phyloP scores from a whole-genome alignment of 2,888 invertebrate species.

The Hypomecis atomaria region DNA sequence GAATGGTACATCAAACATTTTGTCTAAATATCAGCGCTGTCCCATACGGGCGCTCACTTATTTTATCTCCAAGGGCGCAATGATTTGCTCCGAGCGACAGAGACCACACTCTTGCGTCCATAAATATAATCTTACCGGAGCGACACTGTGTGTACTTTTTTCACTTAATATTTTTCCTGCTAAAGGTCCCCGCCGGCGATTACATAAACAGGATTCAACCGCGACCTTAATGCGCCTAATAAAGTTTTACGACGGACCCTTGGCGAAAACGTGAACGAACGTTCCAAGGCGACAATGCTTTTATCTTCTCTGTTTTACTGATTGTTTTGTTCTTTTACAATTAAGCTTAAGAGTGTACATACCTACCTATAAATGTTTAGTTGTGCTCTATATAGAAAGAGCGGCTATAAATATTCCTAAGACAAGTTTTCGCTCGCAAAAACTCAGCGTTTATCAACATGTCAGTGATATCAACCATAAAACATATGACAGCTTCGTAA shows the following conservation, averaged over 20 bases:
- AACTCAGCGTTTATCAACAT: slow-evolving; percentile 14
- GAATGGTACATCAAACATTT: slow-evolving; percentile 34
- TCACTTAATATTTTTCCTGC: slow-evolving; percentile 82
- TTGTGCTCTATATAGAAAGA: slow-evolving; percentile 30
- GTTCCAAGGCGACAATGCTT: slow-evolving; percentile 82
- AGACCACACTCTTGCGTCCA: slow-evolving; percentile 45
- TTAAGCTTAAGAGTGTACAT: slow-evolving; percentile 61
- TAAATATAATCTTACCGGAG: slow-evolving; percentile 75
- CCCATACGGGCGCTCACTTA: slow-evolving; percentile 44
- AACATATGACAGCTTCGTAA: slow-evolving; percentile 20
- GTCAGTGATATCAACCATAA: slow-evolving; percentile 19
- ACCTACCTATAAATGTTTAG: slow-evolving; percentile 33
- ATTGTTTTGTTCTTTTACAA: slow-evolving; percentile 75
- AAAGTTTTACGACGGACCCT: slow-evolving; percentile 84
- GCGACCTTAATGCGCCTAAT: slow-evolving; percentile 84
- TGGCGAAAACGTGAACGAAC: slow-evolving; percentile 81
- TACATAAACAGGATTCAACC: slow-evolving; percentile 85
- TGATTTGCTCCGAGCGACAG: slow-evolving; percentile 51
- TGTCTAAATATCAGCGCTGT: slow-evolving; percentile 39
- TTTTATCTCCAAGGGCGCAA: slow-evolving; percentile 34
- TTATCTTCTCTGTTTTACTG: slow-evolving; percentile 82
- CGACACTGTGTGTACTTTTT: slow-evolving; percentile 78
- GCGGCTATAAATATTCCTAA: slow-evolving; percentile 19
- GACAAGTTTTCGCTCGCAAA: slow-evolving; percentile 18
- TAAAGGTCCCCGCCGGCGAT: slow-evolving; percentile 82